A percentile compares a stretch with the other conserved stretches of the same genome.
These are phyloP conservation scores for Drosophila tanythrix DNA, from an alignment of 2,888 invertebrate species.

Conservation along the genomic window DNA sequence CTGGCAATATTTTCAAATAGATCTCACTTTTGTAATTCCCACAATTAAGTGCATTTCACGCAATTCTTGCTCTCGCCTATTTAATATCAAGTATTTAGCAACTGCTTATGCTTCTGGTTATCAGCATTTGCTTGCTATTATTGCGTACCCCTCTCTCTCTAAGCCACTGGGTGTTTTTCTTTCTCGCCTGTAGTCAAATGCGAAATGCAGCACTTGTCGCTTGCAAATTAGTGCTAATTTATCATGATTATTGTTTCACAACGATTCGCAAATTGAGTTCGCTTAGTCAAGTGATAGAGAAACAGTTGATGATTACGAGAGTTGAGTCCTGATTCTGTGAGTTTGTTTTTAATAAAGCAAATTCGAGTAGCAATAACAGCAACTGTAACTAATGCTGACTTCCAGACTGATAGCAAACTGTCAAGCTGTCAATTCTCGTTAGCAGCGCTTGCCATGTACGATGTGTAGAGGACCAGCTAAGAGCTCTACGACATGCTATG, in stretches of 20 bases:
- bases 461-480: constrained; percentile 15
- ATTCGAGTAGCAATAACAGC: constrained; percentile 35
- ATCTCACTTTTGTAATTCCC: not conserved
- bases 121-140: not conserved
- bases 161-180: constrained; percentile 32
- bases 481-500: constrained; percentile 1
- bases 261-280: constrained; percentile 68
- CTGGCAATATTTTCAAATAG: constrained; percentile 3
- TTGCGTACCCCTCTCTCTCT: constrained; percentile 1
- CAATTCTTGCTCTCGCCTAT: constrained; percentile 5
- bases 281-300: constrained; percentile 40
- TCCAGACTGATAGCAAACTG: constrained; percentile 76
- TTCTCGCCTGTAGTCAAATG: constrained; percentile 15
- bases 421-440: constrained; percentile 78
- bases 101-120: constrained; percentile 2
- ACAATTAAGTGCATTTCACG: constrained; percentile 1
- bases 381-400: constrained; percentile 77
- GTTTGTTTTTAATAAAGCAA: constrained; percentile 64
- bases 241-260: constrained; percentile 77
- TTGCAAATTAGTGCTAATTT: constrained; percentile 74
- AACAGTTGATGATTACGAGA: constrained; percentile 10
- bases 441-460: constrained; percentile 55
- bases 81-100: constrained; percentile 37
- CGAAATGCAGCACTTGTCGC: constrained; percentile 58
- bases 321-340: not conserved